Conservation (phyloP, 2,797 vertebrate genomes). For the Aphelocoma californica region DNA sequence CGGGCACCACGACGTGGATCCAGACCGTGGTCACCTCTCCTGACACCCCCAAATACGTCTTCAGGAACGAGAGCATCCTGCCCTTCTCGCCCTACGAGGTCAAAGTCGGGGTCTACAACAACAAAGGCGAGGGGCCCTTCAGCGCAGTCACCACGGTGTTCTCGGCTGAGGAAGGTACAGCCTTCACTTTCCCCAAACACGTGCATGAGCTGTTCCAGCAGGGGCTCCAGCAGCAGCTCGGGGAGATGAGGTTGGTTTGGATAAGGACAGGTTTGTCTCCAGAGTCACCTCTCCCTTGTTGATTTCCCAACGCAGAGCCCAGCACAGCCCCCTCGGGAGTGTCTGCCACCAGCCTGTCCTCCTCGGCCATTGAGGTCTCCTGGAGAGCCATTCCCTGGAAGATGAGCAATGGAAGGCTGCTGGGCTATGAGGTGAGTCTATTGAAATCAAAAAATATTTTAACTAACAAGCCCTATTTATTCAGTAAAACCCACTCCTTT, state of each 20-base stretch:
- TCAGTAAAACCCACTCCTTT: neutral
- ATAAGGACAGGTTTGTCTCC: neutral
- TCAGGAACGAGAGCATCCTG: slow-evolving; percentile 89
- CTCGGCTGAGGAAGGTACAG: slow-evolving; percentile 92
- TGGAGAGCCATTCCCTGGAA: slow-evolving; percentile 84
- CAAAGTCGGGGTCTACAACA: slow-evolving; percentile 93
- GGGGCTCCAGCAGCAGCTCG: neutral
- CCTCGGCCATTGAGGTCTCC: slow-evolving; percentile 87
- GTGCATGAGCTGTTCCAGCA: neutral
- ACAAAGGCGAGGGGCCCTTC: slow-evolving; percentile 93
- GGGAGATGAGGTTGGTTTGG: neutral
- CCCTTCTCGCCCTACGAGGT: slow-evolving; percentile 90
- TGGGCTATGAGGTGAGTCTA: slow-evolving; percentile 89
- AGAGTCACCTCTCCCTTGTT: neutral
- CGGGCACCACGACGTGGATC: slow-evolving; percentile 86
- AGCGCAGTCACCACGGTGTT: slow-evolving; percentile 86
- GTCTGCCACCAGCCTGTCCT: slow-evolving; percentile 84
- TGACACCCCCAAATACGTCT: slow-evolving; percentile 82
- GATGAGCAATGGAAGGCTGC: slow-evolving; percentile 83
- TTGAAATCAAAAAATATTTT: neutral
- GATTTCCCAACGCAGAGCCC: slow-evolving; percentile 80
- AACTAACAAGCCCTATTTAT: fast-evolving
- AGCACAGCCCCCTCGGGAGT: slow-evolving; percentile 81
- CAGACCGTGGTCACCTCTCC: slow-evolving; percentile 87
- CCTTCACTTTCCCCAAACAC: neutral